Percentiles rank a stretch among this genome's conserved stretches.
Evolutionary conservation across 2,888 invertebrate species (phyloP).

Genomic region (Phortica magna): DNA sequence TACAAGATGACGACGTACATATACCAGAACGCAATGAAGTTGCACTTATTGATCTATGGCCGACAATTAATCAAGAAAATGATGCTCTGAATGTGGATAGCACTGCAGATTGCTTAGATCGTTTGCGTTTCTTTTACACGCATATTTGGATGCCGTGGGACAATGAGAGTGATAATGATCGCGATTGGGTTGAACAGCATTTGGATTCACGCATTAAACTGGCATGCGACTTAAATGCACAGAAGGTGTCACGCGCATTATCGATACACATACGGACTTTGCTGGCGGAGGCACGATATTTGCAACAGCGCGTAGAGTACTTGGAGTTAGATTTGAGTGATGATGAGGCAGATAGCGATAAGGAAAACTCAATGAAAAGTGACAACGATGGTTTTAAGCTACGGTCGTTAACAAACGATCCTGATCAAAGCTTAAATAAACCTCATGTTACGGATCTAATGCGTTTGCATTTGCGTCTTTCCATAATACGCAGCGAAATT

Average conservation of each 20-base stretch:
- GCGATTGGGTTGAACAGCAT: slow-evolving; percentile 80
- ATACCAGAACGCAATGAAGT: slow-evolving; percentile 81
- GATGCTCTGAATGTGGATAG: slow-evolving; percentile 79
- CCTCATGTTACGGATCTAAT: slow-evolving; percentile 79
- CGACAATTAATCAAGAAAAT: slow-evolving; percentile 80
- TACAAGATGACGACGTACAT: slow-evolving; percentile 81
- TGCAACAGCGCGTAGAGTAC: slow-evolving; percentile 79
- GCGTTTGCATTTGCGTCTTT: slow-evolving; percentile 80
- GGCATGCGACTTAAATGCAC: slow-evolving; percentile 81
- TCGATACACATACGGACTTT: slow-evolving; percentile 80
- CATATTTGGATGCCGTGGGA: slow-evolving; percentile 84
- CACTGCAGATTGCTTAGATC: slow-evolving; percentile 81
- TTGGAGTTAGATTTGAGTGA: slow-evolving; percentile 77
- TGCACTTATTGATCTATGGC: slow-evolving; percentile 80
- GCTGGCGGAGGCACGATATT: slow-evolving; percentile 80
- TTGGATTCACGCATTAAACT: slow-evolving; percentile 80
- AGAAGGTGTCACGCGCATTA: slow-evolving; percentile 79
- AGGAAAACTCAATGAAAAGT: slow-evolving; percentile 41
- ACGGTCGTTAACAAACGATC: background rate
- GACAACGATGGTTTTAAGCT: background rate
- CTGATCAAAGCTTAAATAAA: slow-evolving; percentile 71
- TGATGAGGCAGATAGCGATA: slow-evolving; percentile 54
- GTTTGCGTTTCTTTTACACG: slow-evolving; percentile 81
- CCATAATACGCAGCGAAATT: slow-evolving; percentile 81
- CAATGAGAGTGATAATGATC: slow-evolving; percentile 80